These are phyloP conservation scores for Eriosoma lanigerum DNA, from an alignment of 1,140 invertebrate species.

Conservation along the genomic window DNA sequence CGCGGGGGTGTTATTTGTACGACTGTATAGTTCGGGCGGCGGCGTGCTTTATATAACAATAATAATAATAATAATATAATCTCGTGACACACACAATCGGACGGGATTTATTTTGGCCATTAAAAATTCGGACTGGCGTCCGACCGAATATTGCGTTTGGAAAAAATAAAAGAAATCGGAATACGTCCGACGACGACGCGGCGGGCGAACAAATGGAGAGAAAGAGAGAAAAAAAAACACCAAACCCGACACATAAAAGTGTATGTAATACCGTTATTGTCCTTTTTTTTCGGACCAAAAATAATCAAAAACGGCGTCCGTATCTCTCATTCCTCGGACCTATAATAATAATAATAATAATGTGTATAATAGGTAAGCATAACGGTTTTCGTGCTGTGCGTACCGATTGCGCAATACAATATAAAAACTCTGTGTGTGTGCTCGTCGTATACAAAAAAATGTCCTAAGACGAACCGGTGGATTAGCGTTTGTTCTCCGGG, in stretches of 20 bases:
- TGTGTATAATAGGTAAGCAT: too few species aligned
- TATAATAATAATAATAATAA: not conserved
- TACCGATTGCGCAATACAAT: conserved; percentile 47
- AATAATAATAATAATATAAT: not conserved
- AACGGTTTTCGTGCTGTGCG: conserved; percentile 50
- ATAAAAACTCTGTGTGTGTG: conserved; percentile 6
- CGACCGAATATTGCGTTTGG: conserved; percentile 17
- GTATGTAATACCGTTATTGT: conserved; percentile 48
- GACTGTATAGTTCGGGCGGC: not conserved
- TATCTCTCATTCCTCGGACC: conserved; percentile 40
- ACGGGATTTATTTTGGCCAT: conserved; percentile 42
- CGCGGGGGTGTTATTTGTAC: not conserved
- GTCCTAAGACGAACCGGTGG: conserved; percentile 21
- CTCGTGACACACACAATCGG: conserved; percentile 14
- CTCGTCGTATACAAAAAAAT: not conserved
- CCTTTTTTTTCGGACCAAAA: conserved; percentile 36
- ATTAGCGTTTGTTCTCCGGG: conserved; percentile 27
- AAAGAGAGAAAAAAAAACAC: conserved; percentile 14
- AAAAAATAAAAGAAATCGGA: conserved; percentile 28
- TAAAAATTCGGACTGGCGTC: conserved; percentile 44
- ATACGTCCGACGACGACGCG: not conserved
- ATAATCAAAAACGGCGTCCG: conserved; percentile 46
- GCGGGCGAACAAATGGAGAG: not conserved
- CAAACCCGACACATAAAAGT: not conserved
- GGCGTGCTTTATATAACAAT: not conserved